phyloP scores from a whole-genome alignment of 2,888 invertebrate species.

The Thysanoteuthis rhombus region DNA sequence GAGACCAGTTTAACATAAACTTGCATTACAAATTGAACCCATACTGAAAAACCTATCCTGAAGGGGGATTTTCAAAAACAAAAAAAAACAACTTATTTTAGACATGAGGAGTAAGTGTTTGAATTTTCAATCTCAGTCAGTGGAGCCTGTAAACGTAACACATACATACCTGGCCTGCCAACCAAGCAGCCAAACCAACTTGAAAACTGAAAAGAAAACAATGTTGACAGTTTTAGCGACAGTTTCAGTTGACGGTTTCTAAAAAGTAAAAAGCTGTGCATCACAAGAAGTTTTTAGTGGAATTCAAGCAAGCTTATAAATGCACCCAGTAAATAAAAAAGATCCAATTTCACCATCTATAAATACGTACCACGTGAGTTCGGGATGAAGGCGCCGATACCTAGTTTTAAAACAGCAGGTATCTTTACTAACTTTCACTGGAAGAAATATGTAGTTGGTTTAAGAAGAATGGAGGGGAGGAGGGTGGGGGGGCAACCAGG shows the following conservation, averaged over 20 bases:
- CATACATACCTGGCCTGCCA: too few species aligned
- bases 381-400: background rate
- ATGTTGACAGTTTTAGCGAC: background rate
- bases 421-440: background rate
- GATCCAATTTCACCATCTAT: background rate
- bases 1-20: too few species aligned
- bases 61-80: too few species aligned
- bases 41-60: too few species aligned
- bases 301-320: background rate
- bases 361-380: background rate
- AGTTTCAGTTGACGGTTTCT: too few species aligned
- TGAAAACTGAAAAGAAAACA: background rate
- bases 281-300: background rate
- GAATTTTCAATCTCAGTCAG: too few species aligned
- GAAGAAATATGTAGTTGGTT: background rate
- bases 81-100: too few species aligned
- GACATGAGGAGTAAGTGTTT: too few species aligned
- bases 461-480: background rate
- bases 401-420: background rate
- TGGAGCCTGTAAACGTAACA: too few species aligned
- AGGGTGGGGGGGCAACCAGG: background rate
- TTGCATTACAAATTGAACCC: too few species aligned
- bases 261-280: background rate
- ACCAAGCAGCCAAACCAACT: too few species aligned
- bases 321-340: background rate